Evolutionary conservation across 2,797 vertebrate species (phyloP).

Genomic region (Macrochelys suwanniensis): DNA sequence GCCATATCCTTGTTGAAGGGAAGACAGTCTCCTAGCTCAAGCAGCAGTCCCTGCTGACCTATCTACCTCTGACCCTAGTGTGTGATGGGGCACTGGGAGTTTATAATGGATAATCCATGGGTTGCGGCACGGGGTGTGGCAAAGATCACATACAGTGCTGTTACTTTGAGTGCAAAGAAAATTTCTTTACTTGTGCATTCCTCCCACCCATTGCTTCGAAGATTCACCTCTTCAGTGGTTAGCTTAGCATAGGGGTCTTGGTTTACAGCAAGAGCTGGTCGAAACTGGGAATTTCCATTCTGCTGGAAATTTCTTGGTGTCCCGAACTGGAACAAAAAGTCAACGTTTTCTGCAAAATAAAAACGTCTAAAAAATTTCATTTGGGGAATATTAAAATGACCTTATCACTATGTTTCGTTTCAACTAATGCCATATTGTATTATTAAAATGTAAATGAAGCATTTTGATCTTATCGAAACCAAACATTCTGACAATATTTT

Average conservation of each 20-base stretch:
- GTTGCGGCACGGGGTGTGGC: neutral
- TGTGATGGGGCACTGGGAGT: slow-evolving; percentile 2
- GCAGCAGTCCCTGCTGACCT: neutral
- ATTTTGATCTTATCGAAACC: neutral
- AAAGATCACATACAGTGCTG: neutral
- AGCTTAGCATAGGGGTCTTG: neutral
- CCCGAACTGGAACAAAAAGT: neutral
- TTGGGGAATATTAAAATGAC: slow-evolving; percentile 34
- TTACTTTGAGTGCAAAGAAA: neutral
- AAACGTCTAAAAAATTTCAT: neutral
- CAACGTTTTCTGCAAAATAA: neutral
- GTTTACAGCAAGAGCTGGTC: neutral
- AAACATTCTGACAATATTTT: neutral
- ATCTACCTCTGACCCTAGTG: neutral
- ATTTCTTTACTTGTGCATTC: neutral
- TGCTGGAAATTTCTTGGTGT: neutral
- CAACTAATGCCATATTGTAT: slow-evolving; percentile 19
- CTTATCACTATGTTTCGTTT: slow-evolving; percentile 4
- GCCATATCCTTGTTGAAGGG: neutral
- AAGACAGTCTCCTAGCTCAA: neutral
- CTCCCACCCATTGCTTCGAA: neutral
- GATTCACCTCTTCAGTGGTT: neutral
- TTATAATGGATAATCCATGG: slow-evolving; percentile 36
- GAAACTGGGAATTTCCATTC: neutral
- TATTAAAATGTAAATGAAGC: slow-evolving; percentile 31